These are phyloP conservation scores for Lycophotia porphyrea DNA, from an alignment of 2,888 invertebrate species.

Conservation along the genomic window DNA sequence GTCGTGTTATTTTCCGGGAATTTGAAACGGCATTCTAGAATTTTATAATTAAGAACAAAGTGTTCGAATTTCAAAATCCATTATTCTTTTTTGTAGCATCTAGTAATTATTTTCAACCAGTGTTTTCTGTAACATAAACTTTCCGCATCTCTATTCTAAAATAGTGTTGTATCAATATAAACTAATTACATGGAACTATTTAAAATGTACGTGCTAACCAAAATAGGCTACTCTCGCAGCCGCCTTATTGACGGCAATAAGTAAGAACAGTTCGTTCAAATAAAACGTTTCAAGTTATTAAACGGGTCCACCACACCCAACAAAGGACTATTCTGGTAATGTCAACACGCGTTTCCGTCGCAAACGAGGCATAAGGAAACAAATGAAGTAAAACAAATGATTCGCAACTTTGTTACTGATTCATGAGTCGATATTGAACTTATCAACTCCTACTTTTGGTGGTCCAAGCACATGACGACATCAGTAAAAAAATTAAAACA, in stretches of 20 bases:
- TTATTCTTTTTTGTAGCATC: conserved; percentile 18
- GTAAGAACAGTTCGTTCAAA: conserved; percentile 66
- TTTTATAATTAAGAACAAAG: conserved; percentile 51
- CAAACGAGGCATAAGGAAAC: conserved; percentile 81
- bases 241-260: conserved; percentile 61
- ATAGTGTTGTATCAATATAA: conserved; percentile 55
- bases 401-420: conserved; percentile 77
- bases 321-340: conserved; percentile 86
- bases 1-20: conserved; percentile 61
- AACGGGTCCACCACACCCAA: conserved; percentile 73
- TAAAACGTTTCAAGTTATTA: conserved; percentile 69
- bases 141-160: conserved; percentile 31
- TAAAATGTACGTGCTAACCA: conserved; percentile 43
- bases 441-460: conserved; percentile 25
- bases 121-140: conserved; percentile 10
- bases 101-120: conserved; percentile 5
- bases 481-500: neutral
- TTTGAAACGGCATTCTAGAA: conserved; percentile 38
- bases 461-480: neutral
- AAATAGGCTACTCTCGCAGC: conserved; percentile 54
- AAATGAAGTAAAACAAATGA: conserved; percentile 79
- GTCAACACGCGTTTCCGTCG: conserved; percentile 83
- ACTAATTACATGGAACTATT: conserved; percentile 46
- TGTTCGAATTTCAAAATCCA: conserved; percentile 46
- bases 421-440: conserved; percentile 52